Conservation (phyloP, 2,113 vertebrate species). For the Rhynchomys soricoides region DNA sequence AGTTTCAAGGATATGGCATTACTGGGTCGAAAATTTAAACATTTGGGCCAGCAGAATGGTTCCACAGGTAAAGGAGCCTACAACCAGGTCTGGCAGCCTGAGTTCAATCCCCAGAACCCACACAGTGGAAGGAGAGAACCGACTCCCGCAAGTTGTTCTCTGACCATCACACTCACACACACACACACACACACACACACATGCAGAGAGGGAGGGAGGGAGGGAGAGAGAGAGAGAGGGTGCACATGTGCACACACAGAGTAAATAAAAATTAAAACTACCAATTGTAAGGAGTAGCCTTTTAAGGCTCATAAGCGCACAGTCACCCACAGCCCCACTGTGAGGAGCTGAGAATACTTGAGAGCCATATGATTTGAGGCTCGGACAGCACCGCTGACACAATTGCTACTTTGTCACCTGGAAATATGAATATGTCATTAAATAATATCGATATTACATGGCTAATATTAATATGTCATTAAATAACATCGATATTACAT, state of each 20-base stretch:
- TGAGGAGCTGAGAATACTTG: neutral
- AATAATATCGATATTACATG: neutral
- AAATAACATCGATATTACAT: neutral
- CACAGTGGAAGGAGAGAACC: neutral
- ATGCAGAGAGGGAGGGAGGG: neutral
- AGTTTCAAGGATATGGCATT: constrained; percentile 20
- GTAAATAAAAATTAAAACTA: neutral
- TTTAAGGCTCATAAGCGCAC: constrained; percentile 1
- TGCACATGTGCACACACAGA: neutral
- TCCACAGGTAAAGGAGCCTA: neutral
- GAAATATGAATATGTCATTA: neutral
- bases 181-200: neutral
- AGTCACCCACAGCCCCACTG: neutral
- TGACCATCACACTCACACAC: neutral
- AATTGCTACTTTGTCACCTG: constrained; percentile 12
- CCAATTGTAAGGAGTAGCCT: neutral
- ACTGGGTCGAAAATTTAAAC: neutral
- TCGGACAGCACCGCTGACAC: neutral
- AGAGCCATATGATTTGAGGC: neutral
- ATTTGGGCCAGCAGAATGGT: neutral
- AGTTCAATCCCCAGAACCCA: neutral
- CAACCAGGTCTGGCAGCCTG: neutral
- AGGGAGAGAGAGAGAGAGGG: too few relatives aligned
- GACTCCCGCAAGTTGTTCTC: neutral
- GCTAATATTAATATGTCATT: neutral